Percentiles rank a stretch among this genome's conserved stretches.
phyloP scores from a whole-genome alignment of 2,113 vertebrate genomes.

The Morone saxatilis region DNA sequence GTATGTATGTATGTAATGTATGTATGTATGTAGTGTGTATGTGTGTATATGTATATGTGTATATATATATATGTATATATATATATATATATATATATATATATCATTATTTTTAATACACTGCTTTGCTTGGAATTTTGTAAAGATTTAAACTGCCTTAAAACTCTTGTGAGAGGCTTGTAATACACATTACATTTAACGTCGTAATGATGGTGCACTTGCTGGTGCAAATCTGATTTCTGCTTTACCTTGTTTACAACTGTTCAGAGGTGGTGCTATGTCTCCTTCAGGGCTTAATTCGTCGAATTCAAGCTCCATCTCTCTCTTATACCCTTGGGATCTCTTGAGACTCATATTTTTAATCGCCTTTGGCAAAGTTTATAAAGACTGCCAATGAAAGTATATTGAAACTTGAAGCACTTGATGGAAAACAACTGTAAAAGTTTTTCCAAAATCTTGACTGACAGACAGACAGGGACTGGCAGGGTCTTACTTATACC shows the following conservation, averaged over 20 bases:
- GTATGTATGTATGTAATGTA: too few relatives aligned
- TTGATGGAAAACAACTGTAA: constrained; percentile 7
- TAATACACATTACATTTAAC: not conserved
- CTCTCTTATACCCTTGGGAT: not conserved
- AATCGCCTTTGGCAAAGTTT: constrained; percentile 11
- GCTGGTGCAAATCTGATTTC: not conserved
- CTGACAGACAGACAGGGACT: not conserved
- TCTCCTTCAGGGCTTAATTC: not conserved
- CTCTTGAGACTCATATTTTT: constrained; percentile 1
- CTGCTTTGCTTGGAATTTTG: not conserved
- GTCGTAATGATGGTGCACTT: not conserved
- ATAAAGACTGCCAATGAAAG: not conserved
- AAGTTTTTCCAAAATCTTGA: not conserved
- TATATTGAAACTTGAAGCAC: not conserved
- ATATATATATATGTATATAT: too few relatives aligned
- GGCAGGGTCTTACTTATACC: constrained; percentile 1
- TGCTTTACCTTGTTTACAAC: not conserved
- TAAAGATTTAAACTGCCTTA: not conserved
- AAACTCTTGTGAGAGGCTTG: not conserved
- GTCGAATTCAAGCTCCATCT: constrained; percentile 22
- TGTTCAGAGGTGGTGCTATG: not conserved
- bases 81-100: too few relatives aligned
- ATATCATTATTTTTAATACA: not conserved
- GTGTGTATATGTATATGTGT: too few relatives aligned
- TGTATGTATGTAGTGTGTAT: too few relatives aligned